Percentiles rank a stretch among this genome's conserved stretches.
These are phyloP conservation scores for Glareola pratincola DNA, from an alignment of 2,113 vertebrate genomes.

Conservation along the genomic window DNA sequence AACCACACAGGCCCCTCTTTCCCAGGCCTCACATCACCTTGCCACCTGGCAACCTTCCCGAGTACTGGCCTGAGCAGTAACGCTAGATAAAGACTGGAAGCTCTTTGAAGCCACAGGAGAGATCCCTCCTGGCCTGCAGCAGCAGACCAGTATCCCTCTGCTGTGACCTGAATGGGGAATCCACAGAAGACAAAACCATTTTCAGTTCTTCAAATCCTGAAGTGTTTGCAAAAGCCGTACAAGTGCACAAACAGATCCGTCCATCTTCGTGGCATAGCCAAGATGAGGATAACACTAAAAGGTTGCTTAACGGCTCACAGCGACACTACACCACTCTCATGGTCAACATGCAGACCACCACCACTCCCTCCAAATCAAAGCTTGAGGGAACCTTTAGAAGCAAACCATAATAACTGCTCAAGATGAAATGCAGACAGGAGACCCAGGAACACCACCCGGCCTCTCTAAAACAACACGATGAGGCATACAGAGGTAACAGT, in stretches of 20 bases:
- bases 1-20: not conserved
- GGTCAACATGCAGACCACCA: not conserved
- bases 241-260: not conserved
- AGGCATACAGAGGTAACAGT: not conserved
- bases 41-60: not conserved
- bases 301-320: not conserved
- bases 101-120: not conserved
- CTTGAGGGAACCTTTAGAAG: not conserved
- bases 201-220: not conserved
- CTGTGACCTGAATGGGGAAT: not conserved
- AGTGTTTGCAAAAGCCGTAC: not conserved
- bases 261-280: not conserved
- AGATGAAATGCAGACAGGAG: not conserved
- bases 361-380: not conserved
- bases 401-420: not conserved
- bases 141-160: not conserved
- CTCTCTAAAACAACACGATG: not conserved
- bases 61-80: not conserved
- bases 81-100: not conserved
- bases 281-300: not conserved
- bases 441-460: conserved; percentile 26
- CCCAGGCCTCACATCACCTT: not conserved
- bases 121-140: not conserved
- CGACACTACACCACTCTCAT: not conserved
- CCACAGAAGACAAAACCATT: not conserved